A percentile compares a stretch with the other conserved stretches of the same genome.
phyloP scores from a whole-genome alignment of 2,113 vertebrate species.

The Dissostichus mawsoni region DNA sequence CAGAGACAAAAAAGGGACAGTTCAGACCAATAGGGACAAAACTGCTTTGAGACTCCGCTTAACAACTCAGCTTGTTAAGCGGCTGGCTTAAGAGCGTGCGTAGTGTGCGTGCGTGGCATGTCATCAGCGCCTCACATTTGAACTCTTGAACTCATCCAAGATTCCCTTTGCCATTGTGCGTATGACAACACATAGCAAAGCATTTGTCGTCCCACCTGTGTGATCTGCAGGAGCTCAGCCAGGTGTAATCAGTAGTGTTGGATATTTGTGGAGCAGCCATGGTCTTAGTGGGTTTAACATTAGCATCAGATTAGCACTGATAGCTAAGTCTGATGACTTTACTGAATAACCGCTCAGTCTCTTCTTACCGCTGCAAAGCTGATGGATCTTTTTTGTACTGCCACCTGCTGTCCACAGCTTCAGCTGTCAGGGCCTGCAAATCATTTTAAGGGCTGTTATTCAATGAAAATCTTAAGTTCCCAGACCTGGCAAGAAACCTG shows the following conservation, averaged over 20 bases:
- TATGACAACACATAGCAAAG: too few relatives aligned
- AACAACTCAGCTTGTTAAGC: too few relatives aligned
- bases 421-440: neutral
- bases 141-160: too few relatives aligned
- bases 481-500: neutral
- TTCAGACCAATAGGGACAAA: too few relatives aligned
- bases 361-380: neutral
- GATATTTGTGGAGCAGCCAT: constrained; percentile 45
- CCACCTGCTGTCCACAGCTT: constrained; percentile 38
- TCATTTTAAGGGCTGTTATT: neutral
- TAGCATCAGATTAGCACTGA: constrained; percentile 32
- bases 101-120: neutral
- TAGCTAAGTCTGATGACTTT: constrained; percentile 4
- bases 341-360: constrained; percentile 10
- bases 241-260: neutral
- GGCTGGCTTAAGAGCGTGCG: neutral
- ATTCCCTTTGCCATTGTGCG: too few relatives aligned
- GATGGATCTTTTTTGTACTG: constrained; percentile 21
- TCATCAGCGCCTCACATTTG: neutral
- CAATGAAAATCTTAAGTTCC: neutral
- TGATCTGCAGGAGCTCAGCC: neutral
- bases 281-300: constrained; percentile 49
- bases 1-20: too few relatives aligned
- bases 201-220: neutral
- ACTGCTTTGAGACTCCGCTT: too few relatives aligned